Conservation (phyloP, 2,113 vertebrate species). For the Ploceus nigricollis region DNA sequence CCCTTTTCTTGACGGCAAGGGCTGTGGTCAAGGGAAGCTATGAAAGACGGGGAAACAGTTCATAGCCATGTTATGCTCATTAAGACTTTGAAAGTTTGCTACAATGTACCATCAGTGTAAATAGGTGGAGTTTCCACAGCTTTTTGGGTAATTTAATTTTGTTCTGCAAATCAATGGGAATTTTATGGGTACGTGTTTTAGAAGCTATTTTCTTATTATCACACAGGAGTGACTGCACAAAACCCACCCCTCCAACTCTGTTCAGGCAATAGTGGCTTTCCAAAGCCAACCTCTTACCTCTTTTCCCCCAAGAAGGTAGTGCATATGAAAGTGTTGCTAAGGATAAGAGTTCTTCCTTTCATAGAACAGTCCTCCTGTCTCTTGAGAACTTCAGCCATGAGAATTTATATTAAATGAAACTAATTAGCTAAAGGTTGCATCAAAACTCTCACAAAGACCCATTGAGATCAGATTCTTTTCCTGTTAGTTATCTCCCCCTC, state of each 20-base stretch:
- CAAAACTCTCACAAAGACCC: conserved; percentile 59
- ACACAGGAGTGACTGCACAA: neutral
- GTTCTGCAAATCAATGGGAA: neutral
- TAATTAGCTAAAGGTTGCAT: conserved; percentile 70
- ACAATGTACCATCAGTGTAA: neutral
- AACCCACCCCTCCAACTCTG: neutral
- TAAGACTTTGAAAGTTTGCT: neutral
- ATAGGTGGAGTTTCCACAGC: neutral
- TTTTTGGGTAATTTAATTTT: neutral
- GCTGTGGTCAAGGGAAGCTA: neutral
- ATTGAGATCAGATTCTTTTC: conserved; percentile 59
- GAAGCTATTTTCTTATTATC: neutral
- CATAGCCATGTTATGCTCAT: accelerated
- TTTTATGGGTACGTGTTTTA: neutral
- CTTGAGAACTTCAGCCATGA: conserved; percentile 50
- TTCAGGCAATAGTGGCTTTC: neutral
- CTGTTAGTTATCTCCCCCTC: conserved; percentile 32
- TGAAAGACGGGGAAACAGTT: neutral
- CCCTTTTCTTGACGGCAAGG: neutral
- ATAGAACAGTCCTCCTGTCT: conserved; percentile 22
- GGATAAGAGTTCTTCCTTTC: conserved; percentile 56
- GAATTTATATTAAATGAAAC: conserved; percentile 65
- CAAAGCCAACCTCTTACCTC: neutral
- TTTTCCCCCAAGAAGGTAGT: conserved; percentile 28
- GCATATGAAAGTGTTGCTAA: neutral